Conservation (phyloP, 2,113 vertebrate species). For the Lamprologus ornatipinnis region DNA sequence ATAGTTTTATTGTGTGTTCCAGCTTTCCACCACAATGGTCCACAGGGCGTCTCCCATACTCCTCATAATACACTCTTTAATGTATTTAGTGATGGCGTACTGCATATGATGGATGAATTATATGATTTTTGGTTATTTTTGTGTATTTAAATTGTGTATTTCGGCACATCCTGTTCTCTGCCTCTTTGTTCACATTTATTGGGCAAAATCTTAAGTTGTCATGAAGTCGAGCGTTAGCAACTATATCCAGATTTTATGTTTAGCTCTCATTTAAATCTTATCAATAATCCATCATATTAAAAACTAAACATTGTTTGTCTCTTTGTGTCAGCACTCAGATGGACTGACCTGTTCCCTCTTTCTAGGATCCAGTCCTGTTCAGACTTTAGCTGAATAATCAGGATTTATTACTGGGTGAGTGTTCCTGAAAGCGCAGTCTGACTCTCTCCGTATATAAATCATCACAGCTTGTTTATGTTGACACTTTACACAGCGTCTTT, state of each 20-base stretch:
- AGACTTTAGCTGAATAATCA: neutral
- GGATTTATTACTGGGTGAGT: neutral
- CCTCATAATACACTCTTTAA: neutral
- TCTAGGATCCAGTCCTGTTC: neutral
- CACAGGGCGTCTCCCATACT: neutral
- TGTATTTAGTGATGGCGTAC: neutral
- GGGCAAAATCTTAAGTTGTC: rapidly evolving
- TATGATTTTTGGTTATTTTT: neutral
- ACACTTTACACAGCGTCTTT: neutral
- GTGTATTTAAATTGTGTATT: neutral
- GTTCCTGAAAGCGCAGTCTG: neutral
- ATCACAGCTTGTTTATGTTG: neutral
- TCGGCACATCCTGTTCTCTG: neutral
- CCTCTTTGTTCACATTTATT: neutral
- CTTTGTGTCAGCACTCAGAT: neutral
- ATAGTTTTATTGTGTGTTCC: neutral
- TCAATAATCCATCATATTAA: neutral
- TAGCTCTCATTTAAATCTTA: neutral
- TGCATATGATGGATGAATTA: neutral
- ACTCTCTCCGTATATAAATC: neutral
- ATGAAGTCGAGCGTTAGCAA: rapidly evolving
- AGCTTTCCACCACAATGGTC: neutral
- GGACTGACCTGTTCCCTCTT: neutral
- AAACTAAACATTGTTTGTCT: neutral
- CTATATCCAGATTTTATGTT: neutral